Evolutionary conservation across 2,888 invertebrate genomes (phyloP), one percentile per base, ranked within the genome.

Genomic region (Scrobipalpa atriplicella): DNA sequence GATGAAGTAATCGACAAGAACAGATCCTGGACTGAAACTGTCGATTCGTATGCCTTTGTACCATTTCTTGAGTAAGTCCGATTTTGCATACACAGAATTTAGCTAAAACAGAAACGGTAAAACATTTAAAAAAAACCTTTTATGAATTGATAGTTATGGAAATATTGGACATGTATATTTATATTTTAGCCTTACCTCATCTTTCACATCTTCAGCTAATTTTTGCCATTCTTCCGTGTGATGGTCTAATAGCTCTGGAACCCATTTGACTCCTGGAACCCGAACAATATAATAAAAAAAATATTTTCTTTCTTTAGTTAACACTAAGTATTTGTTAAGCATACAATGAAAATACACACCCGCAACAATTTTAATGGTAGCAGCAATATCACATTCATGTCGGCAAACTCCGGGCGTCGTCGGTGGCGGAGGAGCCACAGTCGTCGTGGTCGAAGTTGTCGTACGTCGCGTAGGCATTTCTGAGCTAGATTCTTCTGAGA

Each of bases 161-260:
- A 36, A 2, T 1, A 60, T 36, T 8, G 38, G 29, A 3, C 29
- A n/a, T n/a, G n/a, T n/a, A n/a, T 29, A 29, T 29, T 29, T 29
- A 29, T 3, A 29, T 29, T 60, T 38, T 38, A 21, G 29, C 13
- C 65, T 80, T 86, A 97, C 97, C 94, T 97, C 96, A 73, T 94
- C 94, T 87, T 96, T 95, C 47, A 98, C 95, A 79, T 96, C 96
- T 75, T 95, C 94, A 0, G 97, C 97, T 43, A 98, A 90, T 70
- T 94, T 94, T 82, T 97, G 96, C 96, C 97, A 98, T 86, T 98
- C 98, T 67, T 95, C 93, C 0, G 98, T 98, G 80, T 98, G 97
- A 75, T 97, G 95, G 85, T 98, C 97, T 62, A 97, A 89, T 43
- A 97, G 89, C 83, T 98, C 98, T 0, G 97, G 97, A 58, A 96